Base-by-base conservation (phyloP, 2,888 invertebrate species). In the Andrena dorsata region DNA sequence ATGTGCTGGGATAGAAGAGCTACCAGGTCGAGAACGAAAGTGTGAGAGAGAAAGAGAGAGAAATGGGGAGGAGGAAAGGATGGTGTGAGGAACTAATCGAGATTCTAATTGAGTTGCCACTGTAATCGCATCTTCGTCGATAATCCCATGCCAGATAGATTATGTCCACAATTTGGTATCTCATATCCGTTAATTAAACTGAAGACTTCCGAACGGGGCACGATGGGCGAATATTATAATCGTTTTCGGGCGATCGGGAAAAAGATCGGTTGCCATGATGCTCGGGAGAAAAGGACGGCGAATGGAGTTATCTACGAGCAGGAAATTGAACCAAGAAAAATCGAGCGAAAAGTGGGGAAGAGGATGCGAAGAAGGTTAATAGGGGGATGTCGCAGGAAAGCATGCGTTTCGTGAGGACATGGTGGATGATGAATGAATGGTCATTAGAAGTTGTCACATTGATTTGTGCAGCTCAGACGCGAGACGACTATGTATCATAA, bases 81-180 rank as follows among this genome's bases (percentile, higher is more conserved):
- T 76, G 77, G 83, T 80, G 83, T 74, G 84, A 71, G 86, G 60
- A 77, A 77, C 65, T 86, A 78, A 86, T 84, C 84, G 82, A 84
- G 75, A 86, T 84, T 82, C 73, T 86, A 86, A 86, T 86, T 86
- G 84, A 82, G 70, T 86, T 84, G 76, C 65, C 82, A 58, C 61
- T 64, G 70, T 84, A 82, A 83, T 83, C 81, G 76, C 66, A 81
- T 86, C 74, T 69, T 79, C 74, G 66, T 56, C 86, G 86, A 83
- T 86, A 86, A 86, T 77, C 65, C 60, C 65, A 60, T 72, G 58
- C 68, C 78, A 72, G 78, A 82, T 84, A 78, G 83, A 82, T 82
- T 78, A 79, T 84, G 83, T 84, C 83, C 83, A 84, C 83, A 82
- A 84, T 84, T 84, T 84, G 75, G 76, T 82, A 84, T 84, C 83